Conservation (phyloP, 2,888 invertebrate species). For the Pardosa pseudoannulata region DNA sequence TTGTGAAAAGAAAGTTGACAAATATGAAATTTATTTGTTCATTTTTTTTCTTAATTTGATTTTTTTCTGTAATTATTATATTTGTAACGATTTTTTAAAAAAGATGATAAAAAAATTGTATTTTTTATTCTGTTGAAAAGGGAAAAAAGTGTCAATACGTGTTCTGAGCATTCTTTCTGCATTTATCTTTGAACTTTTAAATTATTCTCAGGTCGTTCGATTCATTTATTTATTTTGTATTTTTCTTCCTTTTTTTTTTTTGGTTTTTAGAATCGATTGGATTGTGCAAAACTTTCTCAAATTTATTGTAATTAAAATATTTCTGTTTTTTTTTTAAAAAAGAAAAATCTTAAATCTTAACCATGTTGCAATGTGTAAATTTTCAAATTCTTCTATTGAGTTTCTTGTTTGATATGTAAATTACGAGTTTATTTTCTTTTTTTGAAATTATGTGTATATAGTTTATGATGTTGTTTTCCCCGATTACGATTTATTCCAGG, state of each 20-base stretch:
- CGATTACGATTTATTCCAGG: background rate
- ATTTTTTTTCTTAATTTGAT: background rate
- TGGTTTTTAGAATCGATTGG: too few species aligned
- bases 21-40: constrained; percentile 5
- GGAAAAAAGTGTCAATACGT: constrained; percentile 2
- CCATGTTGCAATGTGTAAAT: background rate
- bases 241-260: background rate
- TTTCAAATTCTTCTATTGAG: background rate
- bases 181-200: background rate
- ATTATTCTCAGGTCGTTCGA: background rate
- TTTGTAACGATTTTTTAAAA: background rate
- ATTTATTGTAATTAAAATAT: too few species aligned
- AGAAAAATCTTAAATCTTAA: background rate
- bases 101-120: background rate
- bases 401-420: background rate
- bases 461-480: background rate
- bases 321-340: too few species aligned
- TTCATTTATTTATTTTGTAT: background rate
- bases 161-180: constrained; percentile 9
- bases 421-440: background rate
- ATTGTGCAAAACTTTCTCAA: too few species aligned
- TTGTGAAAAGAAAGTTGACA: background rate
- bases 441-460: constrained; percentile 5
- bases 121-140: background rate
- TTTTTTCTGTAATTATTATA: background rate